Conservation (phyloP, 2,888 invertebrate species). For the Acanthosoma haemorrhoidale region DNA sequence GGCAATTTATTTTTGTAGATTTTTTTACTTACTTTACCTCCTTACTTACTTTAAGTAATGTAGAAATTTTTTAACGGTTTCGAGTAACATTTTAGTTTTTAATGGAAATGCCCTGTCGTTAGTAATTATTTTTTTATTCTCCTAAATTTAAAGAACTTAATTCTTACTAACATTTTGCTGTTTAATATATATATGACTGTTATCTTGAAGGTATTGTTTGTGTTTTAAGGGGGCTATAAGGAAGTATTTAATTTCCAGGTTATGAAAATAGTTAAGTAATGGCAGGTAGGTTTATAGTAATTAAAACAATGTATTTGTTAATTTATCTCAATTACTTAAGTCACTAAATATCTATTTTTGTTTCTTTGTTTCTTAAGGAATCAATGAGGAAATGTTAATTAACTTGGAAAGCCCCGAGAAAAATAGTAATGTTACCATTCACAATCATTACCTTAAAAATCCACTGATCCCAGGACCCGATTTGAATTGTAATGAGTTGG, state of each 20-base stretch:
- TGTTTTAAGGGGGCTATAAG: not conserved
- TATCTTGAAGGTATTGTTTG: not conserved
- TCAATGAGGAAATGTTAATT: not conserved
- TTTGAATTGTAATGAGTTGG: conserved; percentile 12
- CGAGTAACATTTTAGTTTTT: not conserved
- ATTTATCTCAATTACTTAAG: not conserved
- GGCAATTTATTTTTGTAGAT: not conserved
- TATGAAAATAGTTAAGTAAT: not conserved
- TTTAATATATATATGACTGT: not conserved
- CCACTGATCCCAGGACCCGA: conserved; percentile 21
- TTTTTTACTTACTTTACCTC: not conserved
- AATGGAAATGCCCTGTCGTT: not conserved
- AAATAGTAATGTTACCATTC: not conserved
- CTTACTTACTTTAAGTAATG: not conserved
- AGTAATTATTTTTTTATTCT: no score
- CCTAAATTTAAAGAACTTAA: not conserved
- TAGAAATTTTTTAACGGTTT: not conserved
- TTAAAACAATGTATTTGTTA: not conserved
- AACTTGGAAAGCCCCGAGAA: conserved; percentile 26
- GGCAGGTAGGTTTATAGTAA: not conserved
- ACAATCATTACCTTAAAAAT: conserved; percentile 20
- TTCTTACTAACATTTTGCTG: not conserved
- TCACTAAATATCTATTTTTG: not conserved
- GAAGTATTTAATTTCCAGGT: not conserved
- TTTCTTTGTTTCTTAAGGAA: not conserved